phyloP scores from a whole-genome alignment of 2,888 invertebrate genomes.

The Ephialtes manifestator region DNA sequence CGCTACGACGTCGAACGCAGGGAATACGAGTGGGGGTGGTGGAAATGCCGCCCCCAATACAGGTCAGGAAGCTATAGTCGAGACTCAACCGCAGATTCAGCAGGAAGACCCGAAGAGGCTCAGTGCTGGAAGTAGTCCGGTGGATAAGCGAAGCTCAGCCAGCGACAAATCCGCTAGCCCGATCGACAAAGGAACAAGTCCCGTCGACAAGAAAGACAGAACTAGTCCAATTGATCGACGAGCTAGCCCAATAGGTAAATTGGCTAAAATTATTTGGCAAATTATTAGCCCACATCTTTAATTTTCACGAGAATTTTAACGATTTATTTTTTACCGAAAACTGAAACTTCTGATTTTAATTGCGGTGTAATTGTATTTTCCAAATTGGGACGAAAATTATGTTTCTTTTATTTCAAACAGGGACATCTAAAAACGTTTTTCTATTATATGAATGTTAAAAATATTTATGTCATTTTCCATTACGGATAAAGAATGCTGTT shows the following conservation, averaged over 20 bases:
- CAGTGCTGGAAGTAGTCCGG: constrained; percentile 83
- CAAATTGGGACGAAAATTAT: no score
- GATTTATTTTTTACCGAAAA: no score
- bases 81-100: constrained; percentile 73
- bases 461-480: no score
- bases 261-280: neutral
- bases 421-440: no score
- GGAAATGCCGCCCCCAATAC: constrained; percentile 70
- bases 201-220: constrained; percentile 81
- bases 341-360: no score
- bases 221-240: constrained; percentile 78
- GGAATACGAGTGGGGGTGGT: constrained; percentile 74
- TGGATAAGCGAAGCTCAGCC: constrained; percentile 83
- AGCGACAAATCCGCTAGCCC: constrained; percentile 86
- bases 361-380: no score
- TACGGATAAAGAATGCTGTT: no score
- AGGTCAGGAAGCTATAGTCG: constrained; percentile 79
- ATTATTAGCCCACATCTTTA: no score
- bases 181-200: constrained; percentile 86
- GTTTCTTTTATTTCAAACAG: no score
- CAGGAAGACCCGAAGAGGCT: constrained; percentile 80
- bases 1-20: constrained; percentile 76
- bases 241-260: constrained; percentile 78
- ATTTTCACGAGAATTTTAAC: no score
- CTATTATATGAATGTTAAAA: no score